A percentile compares a stretch with the other conserved stretches of the same genome.
Conservation (phyloP, 2,113 vertebrate species). For the Trochalopteron elliotii region DNA sequence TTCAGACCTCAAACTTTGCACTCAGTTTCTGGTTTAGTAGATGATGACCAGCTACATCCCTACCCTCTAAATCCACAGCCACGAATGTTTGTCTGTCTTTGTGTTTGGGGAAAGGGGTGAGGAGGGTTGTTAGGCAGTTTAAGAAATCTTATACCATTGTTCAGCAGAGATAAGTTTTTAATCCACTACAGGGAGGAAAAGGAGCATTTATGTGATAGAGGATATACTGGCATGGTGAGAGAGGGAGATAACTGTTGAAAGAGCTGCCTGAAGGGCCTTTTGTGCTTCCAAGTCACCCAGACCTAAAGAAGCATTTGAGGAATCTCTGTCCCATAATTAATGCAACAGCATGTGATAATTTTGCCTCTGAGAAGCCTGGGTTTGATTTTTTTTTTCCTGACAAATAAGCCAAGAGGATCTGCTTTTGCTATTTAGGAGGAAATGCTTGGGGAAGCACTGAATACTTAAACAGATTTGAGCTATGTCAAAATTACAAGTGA, state of each 20-base stretch:
- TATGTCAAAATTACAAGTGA: neutral
- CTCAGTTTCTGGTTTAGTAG: neutral
- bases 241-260: slow-evolving; percentile 42
- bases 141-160: slow-evolving; percentile 16
- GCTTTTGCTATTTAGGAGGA: neutral
- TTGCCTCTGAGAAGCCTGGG: neutral
- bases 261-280: slow-evolving; percentile 7
- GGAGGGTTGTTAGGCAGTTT: neutral
- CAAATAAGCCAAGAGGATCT: neutral
- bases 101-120: neutral
- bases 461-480: neutral
- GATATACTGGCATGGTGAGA: slow-evolving; percentile 28
- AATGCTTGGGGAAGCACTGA: neutral
- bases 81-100: neutral
- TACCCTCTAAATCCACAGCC: neutral
- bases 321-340: slow-evolving; percentile 25
- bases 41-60: neutral
- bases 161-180: slow-evolving; percentile 44
- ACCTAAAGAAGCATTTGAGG: slow-evolving; percentile 2
- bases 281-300: neutral
- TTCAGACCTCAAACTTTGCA: neutral
- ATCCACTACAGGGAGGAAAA: slow-evolving; percentile 25
- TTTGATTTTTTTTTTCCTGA: neutral
- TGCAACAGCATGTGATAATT: slow-evolving; percentile 14
- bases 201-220: slow-evolving; percentile 11